A percentile compares a stretch with the other conserved stretches of the same genome.
phyloP scores from a whole-genome alignment of 2,888 invertebrate genomes.

The Steinernema carpocapsae region DNA sequence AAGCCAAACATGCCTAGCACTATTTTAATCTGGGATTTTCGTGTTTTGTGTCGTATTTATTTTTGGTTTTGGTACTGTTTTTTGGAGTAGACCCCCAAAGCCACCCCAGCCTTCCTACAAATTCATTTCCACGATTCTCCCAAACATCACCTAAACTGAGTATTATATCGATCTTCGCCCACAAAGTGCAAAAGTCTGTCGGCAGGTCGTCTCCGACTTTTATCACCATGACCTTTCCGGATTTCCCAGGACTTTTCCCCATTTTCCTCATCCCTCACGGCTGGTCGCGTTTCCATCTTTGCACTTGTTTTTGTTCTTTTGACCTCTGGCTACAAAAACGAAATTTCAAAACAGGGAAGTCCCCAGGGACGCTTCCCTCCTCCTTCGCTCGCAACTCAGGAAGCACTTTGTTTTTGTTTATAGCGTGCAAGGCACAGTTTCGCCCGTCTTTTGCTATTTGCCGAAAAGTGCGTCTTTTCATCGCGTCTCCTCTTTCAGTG shows the following conservation, averaged over 20 bases:
- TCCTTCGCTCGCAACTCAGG: not conserved
- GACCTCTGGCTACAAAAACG: not conserved
- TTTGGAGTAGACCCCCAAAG: no score
- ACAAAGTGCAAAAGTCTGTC: conserved; percentile 12
- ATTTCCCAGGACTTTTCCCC: not conserved
- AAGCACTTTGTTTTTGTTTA: conserved; percentile 17
- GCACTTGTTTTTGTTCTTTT: no score
- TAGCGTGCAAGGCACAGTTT: not conserved
- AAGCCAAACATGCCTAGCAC: no score
- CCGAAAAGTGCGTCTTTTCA: conserved; percentile 24
- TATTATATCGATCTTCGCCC: conserved; percentile 25
- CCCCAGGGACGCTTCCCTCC: not conserved
- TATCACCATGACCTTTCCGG: conserved; percentile 22
- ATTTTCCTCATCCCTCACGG: not conserved
- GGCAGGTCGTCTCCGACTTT: conserved; percentile 9
- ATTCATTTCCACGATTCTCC: not conserved
- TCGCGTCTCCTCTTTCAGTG: conserved; percentile 22
- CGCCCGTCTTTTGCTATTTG: not conserved
- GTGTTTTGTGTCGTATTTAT: no score
- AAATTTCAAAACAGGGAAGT: not conserved
- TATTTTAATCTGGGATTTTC: no score
- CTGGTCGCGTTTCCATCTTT: no score
- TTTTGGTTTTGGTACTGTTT: no score
- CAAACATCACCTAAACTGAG: conserved; percentile 5
- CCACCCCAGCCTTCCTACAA: not conserved